Conservation (phyloP, 1,140 invertebrate genomes). For the silkworm (Bombyx mori) region DNA sequence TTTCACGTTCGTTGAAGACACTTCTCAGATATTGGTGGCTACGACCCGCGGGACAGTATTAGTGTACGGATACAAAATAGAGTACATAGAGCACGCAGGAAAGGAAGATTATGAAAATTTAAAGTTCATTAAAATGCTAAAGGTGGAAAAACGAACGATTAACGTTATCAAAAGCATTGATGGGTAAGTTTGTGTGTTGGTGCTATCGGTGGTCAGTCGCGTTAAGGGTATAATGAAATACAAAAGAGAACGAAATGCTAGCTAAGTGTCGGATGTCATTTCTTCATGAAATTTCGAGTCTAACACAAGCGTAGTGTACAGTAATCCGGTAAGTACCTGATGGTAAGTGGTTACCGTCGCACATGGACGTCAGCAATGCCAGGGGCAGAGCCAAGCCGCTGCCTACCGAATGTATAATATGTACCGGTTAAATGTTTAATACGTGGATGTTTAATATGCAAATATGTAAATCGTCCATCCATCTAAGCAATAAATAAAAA, state of each 20-base stretch:
- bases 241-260: not conserved
- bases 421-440: too few species aligned
- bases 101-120: conserved; percentile 27
- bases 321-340: too few species aligned
- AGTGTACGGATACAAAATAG: conserved; percentile 45
- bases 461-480: too few species aligned
- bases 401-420: too few species aligned
- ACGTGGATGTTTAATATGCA: too few species aligned
- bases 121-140: conserved; percentile 44
- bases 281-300: too few species aligned
- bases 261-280: too few species aligned
- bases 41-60: conserved; percentile 41
- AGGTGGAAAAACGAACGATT: conserved; percentile 38
- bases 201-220: not conserved
- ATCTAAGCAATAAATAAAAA: too few species aligned
- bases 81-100: conserved; percentile 26
- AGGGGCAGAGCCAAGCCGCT: too few species aligned
- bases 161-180: conserved; percentile 50
- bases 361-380: too few species aligned
- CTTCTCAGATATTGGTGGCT: conserved; percentile 40
- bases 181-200: conserved; percentile 26
- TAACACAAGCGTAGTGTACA: too few species aligned
- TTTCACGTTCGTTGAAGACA: conserved; percentile 41
- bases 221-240: not conserved
- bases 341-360: too few species aligned